Evolutionary conservation across 92 coral and sea anemone species (phyloP).

Genomic region (Nematostella vectensis): DNA sequence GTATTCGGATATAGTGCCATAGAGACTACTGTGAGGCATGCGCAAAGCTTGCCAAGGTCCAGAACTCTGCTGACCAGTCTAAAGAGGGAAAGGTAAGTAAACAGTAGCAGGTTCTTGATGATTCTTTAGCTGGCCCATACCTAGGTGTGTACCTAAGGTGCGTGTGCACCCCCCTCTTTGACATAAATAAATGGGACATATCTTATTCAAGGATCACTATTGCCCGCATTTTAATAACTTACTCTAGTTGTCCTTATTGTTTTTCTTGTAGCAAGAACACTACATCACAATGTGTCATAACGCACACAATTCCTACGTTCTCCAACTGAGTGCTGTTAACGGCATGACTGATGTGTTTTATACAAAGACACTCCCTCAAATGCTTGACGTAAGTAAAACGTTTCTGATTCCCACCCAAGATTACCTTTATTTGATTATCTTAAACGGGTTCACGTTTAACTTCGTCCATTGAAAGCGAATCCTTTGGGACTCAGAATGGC

Average conservation of each 20-base stretch:
- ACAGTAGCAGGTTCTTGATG: no score
- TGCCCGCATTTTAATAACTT: no score
- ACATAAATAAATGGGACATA: no score
- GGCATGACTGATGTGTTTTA: slow-evolving; percentile 77
- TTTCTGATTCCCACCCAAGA: neutral
- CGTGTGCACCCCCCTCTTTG: no score
- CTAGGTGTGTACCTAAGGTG: no score
- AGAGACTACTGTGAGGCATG: slow-evolving; percentile 84
- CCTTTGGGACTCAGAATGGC: no score
- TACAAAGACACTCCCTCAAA: slow-evolving; percentile 62
- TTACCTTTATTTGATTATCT: neutral
- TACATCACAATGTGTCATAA: slow-evolving; percentile 76
- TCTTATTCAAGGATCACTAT: no score
- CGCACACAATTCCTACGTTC: slow-evolving; percentile 83
- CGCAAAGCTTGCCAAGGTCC: slow-evolving; percentile 36
- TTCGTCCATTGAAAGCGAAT: no score
- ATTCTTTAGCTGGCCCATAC: no score
- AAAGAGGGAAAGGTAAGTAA: slow-evolving; percentile 41
- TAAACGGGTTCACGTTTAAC: no score
- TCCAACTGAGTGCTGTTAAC: slow-evolving; percentile 64
- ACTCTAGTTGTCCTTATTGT: no score
- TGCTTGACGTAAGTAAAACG: slow-evolving; percentile 65
- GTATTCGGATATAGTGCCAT: slow-evolving; percentile 61
- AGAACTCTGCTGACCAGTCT: slow-evolving; percentile 37
- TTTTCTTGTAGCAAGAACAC: slow-evolving; percentile 65